Evolutionary conservation across 2,113 vertebrate genomes (phyloP), one percentile per base, ranked within the genome.

Genomic region (Thymallus thymallus): DNA sequence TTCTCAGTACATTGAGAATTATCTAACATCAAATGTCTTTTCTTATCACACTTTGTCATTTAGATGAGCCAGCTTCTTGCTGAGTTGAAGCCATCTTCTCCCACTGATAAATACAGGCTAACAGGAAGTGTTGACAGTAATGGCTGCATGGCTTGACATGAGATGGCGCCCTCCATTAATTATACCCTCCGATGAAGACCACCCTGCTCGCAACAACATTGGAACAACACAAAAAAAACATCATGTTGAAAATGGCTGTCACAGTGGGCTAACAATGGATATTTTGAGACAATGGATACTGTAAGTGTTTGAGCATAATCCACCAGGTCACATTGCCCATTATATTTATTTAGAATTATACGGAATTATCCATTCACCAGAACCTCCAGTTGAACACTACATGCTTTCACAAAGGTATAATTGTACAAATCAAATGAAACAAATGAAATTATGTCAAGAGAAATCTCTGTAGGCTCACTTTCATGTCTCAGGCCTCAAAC

Each of bases 161-260:
- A 75, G 71, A 85, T 84, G 82, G 61, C 82, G 82, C 75, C 63
- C 77, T 62, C 32, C 76, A 86, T 88, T 87, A 67, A 82, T 91
- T 85, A 87, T 76, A 26, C 77, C 56, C 58, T 16, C 65, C 69
- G 64, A 84, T 86, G 66, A 85, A 86, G 75, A 87, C 55, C 74
- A 14, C 60, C 60, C 29, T 26, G 72, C 35, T 41, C 35, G 70
- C 75, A 82, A 80, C 72, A 76, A 87, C 62, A 73, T 61, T 55
- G 41, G 16, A 83, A 80, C 69, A 80, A 75, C 75, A 81, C 41
- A 0, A 73, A 75, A 75, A 83, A 91, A 91, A 41, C 35, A 41
- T 41, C 7, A 10, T 9, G 7, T 90, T 71, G 16, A 82, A 71
- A 80, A 71, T 23, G 14, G 58, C 32, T 51, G 4, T 13, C 23